Percentiles rank a stretch among this genome's conserved stretches.
Conservation (phyloP, 2,113 vertebrate species). For the Alouatta palliata region DNA sequence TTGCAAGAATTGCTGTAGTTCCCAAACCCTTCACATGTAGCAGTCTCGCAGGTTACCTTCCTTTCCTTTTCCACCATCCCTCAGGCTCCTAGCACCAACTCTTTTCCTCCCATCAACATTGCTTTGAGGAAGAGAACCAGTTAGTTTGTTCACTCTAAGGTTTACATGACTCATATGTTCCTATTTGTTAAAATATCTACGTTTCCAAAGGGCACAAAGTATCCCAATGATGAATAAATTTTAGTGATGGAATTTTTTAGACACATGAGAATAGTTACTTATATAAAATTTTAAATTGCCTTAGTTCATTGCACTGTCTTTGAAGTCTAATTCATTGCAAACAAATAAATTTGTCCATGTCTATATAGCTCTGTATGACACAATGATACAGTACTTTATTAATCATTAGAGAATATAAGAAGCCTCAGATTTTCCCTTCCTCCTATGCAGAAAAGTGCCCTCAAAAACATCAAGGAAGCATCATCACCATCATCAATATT, state of each 20-base stretch:
- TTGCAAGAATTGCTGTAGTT: background rate
- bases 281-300: background rate
- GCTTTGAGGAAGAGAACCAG: background rate
- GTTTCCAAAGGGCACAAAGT: constrained; percentile 12
- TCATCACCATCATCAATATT: background rate
- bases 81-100: background rate
- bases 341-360: background rate
- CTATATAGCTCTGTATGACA: background rate
- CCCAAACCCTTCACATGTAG: background rate
- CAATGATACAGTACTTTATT: background rate
- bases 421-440: background rate
- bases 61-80: background rate
- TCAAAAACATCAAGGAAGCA: background rate
- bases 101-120: background rate
- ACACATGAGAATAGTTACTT: background rate
- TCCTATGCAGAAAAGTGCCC: background rate
- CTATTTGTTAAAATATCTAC: constrained; percentile 12
- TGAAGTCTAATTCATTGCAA: background rate
- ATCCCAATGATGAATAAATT: constrained; percentile 35
- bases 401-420: background rate
- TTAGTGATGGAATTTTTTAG: constrained; percentile 22
- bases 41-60: background rate
- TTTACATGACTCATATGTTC: background rate
- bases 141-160: background rate
- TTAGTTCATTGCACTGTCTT: background rate